A percentile compares a stretch with the other conserved stretches of the same genome.
phyloP scores from a whole-genome alignment of 2,888 invertebrate species.

The Eupithecia dodoneata region DNA sequence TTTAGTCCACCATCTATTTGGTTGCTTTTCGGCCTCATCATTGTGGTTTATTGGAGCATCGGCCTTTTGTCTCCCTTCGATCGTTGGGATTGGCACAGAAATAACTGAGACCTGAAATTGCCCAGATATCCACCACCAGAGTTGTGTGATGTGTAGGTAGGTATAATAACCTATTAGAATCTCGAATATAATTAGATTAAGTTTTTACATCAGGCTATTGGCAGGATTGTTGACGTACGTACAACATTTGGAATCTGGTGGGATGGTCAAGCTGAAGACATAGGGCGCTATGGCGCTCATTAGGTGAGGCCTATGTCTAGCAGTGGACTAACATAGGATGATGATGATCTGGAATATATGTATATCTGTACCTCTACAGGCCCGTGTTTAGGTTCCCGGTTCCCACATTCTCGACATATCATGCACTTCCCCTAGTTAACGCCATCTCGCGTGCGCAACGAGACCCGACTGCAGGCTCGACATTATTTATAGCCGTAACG shows the following conservation, averaged over 20 bases:
- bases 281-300: too few relatives aligned
- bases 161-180: too few relatives aligned
- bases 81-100: not conserved
- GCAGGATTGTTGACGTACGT: not conserved
- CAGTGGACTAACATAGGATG: too few relatives aligned
- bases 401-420: constrained; percentile 20
- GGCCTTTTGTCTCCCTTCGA: not conserved
- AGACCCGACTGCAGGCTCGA: constrained; percentile 17
- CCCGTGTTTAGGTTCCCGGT: not conserved
- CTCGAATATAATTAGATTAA: not conserved
- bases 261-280: too few relatives aligned
- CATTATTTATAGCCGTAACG: constrained; percentile 48
- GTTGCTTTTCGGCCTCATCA: not conserved
- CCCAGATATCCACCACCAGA: not conserved
- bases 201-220: not conserved
- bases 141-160: not conserved
- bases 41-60: not conserved
- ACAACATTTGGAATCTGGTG: not conserved
- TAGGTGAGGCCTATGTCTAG: too few relatives aligned
- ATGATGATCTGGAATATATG: too few relatives aligned
- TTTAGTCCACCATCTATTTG: not conserved
- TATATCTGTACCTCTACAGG: not conserved
- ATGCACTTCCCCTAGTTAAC: constrained; percentile 26
- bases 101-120: not conserved
- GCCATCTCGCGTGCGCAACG: constrained; percentile 38